These are phyloP conservation scores for Lysiphlebus fabarum DNA, from an alignment of 1,140 invertebrate species.

Conservation along the genomic window DNA sequence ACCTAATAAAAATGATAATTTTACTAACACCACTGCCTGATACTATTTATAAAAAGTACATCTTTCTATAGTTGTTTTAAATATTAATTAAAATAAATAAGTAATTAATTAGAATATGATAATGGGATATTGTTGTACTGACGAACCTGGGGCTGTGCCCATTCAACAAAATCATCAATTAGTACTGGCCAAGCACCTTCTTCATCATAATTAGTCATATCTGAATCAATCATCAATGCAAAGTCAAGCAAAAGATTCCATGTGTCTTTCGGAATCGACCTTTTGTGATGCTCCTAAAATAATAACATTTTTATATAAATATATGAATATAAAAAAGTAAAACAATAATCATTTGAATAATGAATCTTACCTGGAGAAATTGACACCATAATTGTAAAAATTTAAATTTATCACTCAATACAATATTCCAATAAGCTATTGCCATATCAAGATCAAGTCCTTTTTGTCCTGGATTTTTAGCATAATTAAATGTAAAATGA, in stretches of 20 bases:
- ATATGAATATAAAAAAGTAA: too few species aligned
- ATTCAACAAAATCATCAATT: conserved; percentile 99
- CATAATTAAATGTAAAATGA: conserved; percentile 98
- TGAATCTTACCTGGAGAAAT: conserved; percentile 85
- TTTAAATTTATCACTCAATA: conserved; percentile 86
- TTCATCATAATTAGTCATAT: conserved; percentile 96
- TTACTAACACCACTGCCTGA: too few species aligned
- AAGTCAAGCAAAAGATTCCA: conserved; percentile 98
- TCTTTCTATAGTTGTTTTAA: too few species aligned
- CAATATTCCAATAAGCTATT: conserved; percentile 99
- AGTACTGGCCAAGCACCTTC: conserved; percentile 98
- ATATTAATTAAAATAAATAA: conserved; percentile 25
- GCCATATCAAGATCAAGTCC: conserved; percentile 96
- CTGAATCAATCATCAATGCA: conserved; percentile 89
- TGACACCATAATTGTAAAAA: conserved; percentile 91
- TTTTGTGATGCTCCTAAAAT: conserved; percentile 90
- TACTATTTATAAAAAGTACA: too few species aligned
- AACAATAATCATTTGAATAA: too few species aligned
- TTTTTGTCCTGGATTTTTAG: conserved; percentile 95
- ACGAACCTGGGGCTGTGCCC: conserved; percentile 62
- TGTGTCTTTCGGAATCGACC: conserved; percentile 96
- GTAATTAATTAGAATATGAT: conserved; percentile 17
- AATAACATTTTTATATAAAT: too few species aligned
- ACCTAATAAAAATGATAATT: too few species aligned
- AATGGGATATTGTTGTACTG: conserved; percentile 47